phyloP scores from a whole-genome alignment of 2,888 invertebrate species.

The Acronicta aceris region DNA sequence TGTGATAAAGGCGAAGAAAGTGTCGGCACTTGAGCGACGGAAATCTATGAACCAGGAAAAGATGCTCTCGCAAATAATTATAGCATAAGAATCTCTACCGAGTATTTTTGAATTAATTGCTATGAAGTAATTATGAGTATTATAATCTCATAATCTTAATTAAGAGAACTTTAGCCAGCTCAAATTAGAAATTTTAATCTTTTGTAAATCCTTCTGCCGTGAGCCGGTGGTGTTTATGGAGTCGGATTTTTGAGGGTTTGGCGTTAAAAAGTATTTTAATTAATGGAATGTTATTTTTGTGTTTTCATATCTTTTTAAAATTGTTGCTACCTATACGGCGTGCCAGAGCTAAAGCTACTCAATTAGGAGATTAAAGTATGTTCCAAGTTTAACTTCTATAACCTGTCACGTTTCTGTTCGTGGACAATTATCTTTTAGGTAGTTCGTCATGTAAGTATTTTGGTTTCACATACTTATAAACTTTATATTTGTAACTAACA shows the following conservation, averaged over 20 bases:
- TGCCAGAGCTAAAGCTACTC: not conserved
- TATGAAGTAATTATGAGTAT: slow-evolving; percentile 85
- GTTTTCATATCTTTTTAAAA: not conserved
- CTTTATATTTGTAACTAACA: not conserved
- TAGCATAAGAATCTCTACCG: slow-evolving; percentile 69
- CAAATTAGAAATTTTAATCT: slow-evolving; percentile 85
- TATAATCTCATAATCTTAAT: slow-evolving; percentile 88
- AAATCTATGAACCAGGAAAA: slow-evolving; percentile 62
- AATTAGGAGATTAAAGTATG: slow-evolving; percentile 3
- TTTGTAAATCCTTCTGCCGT: slow-evolving; percentile 73
- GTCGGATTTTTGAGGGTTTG: slow-evolving; percentile 65
- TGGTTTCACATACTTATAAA: too few species aligned
- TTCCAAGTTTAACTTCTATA: not conserved
- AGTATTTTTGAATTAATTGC: slow-evolving; percentile 85
- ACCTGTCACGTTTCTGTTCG: not conserved
- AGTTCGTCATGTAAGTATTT: not conserved
- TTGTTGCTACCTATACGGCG: not conserved
- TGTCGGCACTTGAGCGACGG: slow-evolving; percentile 51
- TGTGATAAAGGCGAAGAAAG: slow-evolving; percentile 28
- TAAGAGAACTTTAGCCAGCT: slow-evolving; percentile 82
- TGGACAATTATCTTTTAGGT: not conserved
- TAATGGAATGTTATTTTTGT: slow-evolving; percentile 29
- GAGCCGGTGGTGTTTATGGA: slow-evolving; percentile 67
- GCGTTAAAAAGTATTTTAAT: slow-evolving; percentile 50
- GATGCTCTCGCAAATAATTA: slow-evolving; percentile 77